phyloP scores from a whole-genome alignment of 1,140 invertebrate species.

The Drosophila repleta region DNA sequence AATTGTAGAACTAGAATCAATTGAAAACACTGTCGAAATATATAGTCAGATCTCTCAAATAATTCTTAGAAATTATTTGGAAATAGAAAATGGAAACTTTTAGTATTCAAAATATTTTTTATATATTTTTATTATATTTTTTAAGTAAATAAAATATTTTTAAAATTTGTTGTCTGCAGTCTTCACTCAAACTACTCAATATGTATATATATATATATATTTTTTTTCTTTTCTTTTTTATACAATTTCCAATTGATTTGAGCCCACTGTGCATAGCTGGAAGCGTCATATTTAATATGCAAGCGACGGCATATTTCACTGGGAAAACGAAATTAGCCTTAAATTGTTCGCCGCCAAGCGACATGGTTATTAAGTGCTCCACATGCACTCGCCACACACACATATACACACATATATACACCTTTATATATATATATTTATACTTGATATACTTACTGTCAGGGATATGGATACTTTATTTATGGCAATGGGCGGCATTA shows the following conservation, averaged over 20 bases:
- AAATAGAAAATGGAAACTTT: too few relatives aligned
- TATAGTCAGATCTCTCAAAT: too few relatives aligned
- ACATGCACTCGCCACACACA: slow-evolving; percentile 34
- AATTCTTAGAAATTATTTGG: too few relatives aligned
- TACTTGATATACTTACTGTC: slow-evolving; percentile 25
- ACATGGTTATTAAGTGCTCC: slow-evolving; percentile 68
- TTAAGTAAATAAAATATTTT: too few relatives aligned
- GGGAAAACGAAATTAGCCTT: slow-evolving; percentile 70
- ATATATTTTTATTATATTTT: too few relatives aligned
- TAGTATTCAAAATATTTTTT: too few relatives aligned
- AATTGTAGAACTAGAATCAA: too few relatives aligned
- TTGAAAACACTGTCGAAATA: too few relatives aligned
- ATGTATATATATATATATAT: too few relatives aligned
- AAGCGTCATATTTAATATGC: slow-evolving; percentile 63
- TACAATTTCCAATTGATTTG: background rate
- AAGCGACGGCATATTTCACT: slow-evolving; percentile 64
- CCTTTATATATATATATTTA: slow-evolving; percentile 7
- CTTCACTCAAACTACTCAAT: background rate
- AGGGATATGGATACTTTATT: slow-evolving; percentile 57
- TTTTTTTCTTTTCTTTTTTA: background rate
- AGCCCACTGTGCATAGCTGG: slow-evolving; percentile 36
- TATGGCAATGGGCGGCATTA: slow-evolving; percentile 42
- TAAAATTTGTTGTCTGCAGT: too few relatives aligned
- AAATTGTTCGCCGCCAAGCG: slow-evolving; percentile 61
- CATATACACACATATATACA: slow-evolving; percentile 5